Evolutionary conservation across 2,888 invertebrate species (phyloP).

Genomic region (Cataglyphis altisquamis): DNA sequence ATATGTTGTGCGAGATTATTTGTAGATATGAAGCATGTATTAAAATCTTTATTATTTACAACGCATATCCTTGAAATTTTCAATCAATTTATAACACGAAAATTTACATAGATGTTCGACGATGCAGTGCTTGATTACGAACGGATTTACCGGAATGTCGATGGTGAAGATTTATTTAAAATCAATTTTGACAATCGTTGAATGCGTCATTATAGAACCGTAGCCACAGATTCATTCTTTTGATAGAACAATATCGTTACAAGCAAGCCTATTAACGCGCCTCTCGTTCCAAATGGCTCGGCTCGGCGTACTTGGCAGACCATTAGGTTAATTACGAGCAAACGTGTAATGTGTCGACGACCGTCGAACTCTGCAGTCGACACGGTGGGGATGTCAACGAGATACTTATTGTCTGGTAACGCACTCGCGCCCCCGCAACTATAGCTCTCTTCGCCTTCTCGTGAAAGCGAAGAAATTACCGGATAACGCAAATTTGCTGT

Average conservation of each 20-base stretch:
- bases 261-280: slow-evolving; percentile 3
- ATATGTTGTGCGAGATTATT: background rate
- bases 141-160: background rate
- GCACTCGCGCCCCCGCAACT: slow-evolving; percentile 49
- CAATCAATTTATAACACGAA: background rate
- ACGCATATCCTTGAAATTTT: background rate
- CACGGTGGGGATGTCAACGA: slow-evolving; percentile 65
- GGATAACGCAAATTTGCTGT: slow-evolving; percentile 46
- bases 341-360: slow-evolving; percentile 63
- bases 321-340: slow-evolving; percentile 71
- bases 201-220: background rate
- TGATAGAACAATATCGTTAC: slow-evolving; percentile 16
- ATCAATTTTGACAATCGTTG: slow-evolving; percentile 2
- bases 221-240: slow-evolving; percentile 18
- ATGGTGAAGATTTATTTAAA: slow-evolving; percentile 27
- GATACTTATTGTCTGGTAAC: slow-evolving; percentile 69
- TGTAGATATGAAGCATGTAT: background rate
- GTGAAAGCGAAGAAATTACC: slow-evolving; percentile 65
- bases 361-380: slow-evolving; percentile 55
- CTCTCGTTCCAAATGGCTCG: slow-evolving; percentile 59
- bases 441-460: slow-evolving; percentile 40
- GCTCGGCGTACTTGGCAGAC: slow-evolving; percentile 33
- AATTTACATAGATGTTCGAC: slow-evolving; percentile 7
- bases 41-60: slow-evolving; percentile 15
- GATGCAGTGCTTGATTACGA: background rate